These are phyloP conservation scores for Morone chrysops DNA, from an alignment of 2,113 vertebrate genomes.

Conservation along the genomic window DNA sequence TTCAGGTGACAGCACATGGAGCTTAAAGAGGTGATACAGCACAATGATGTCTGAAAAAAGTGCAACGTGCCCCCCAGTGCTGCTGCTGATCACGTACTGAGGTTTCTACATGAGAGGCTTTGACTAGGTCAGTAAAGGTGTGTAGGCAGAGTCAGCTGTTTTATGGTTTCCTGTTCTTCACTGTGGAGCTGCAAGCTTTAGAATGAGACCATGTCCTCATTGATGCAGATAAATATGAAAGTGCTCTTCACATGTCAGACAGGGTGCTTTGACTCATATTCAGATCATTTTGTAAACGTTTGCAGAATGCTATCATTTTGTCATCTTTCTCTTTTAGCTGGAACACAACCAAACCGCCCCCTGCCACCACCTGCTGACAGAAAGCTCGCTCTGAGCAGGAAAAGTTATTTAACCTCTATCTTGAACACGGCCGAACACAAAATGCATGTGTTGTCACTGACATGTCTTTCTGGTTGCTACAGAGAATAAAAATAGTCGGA, in stretches of 20 bases:
- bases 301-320: background rate
- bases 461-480: background rate
- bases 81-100: background rate
- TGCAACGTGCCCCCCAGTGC: too few species aligned
- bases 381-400: too few species aligned
- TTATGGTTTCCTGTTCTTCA: constrained; percentile 19
- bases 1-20: background rate
- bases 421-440: background rate
- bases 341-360: background rate
- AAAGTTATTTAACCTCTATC: background rate
- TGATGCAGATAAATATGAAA: background rate
- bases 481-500: too few species aligned
- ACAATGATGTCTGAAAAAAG: background rate
- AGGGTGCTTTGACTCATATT: background rate
- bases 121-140: constrained; percentile 13
- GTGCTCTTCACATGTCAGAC: background rate
- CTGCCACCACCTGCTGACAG: background rate
- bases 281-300: background rate
- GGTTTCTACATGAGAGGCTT: background rate
- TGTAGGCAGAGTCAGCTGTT: background rate
- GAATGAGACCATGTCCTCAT: background rate
- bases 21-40: background rate
- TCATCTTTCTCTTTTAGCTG: background rate
- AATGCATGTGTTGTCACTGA: background rate
- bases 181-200: background rate